Conservation (phyloP, 2,888 invertebrate genomes). For the Parnassius smintheus region DNA sequence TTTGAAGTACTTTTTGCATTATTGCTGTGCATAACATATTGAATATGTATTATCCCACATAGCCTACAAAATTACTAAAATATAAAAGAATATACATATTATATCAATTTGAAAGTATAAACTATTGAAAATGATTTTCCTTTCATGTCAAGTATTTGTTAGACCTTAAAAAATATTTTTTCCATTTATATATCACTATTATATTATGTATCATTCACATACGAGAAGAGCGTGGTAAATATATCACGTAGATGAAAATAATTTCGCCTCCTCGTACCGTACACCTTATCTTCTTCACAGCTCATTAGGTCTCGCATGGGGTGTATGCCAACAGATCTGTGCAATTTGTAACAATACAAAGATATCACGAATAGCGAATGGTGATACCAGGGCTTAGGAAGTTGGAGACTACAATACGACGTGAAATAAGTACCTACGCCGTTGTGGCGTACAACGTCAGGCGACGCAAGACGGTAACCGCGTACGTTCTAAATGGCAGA, state of each 20-base stretch:
- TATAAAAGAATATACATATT: too few relatives aligned
- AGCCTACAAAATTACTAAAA: too few relatives aligned
- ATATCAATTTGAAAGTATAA: too few relatives aligned
- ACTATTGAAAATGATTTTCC: too few relatives aligned
- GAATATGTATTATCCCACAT: too few relatives aligned
- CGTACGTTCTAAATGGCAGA: constrained; percentile 71
- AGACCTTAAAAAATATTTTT: too few relatives aligned
- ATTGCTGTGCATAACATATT: constrained; percentile 44
- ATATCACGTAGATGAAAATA: constrained; percentile 64
- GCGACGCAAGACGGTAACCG: constrained; percentile 66
- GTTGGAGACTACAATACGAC: constrained; percentile 47
- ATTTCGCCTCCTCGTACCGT: constrained; percentile 65
- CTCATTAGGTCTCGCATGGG: constrained; percentile 75
- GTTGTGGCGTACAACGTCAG: constrained; percentile 53
- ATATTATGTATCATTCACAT: not conserved
- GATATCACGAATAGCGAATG: constrained; percentile 66
- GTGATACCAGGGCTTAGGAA: constrained; percentile 66
- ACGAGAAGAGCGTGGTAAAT: constrained; percentile 53
- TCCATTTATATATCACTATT: too few relatives aligned
- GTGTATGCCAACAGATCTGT: constrained; percentile 64
- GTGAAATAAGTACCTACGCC: constrained; percentile 53
- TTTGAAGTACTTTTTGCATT: constrained; percentile 65
- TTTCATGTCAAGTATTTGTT: too few relatives aligned
- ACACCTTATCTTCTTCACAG: constrained; percentile 82
- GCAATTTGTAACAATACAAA: constrained; percentile 76